Percentiles rank a stretch among this genome's conserved stretches.
Evolutionary conservation across 1,140 invertebrate genomes (phyloP).

Genomic region (Cataglyphis hispanica): DNA sequence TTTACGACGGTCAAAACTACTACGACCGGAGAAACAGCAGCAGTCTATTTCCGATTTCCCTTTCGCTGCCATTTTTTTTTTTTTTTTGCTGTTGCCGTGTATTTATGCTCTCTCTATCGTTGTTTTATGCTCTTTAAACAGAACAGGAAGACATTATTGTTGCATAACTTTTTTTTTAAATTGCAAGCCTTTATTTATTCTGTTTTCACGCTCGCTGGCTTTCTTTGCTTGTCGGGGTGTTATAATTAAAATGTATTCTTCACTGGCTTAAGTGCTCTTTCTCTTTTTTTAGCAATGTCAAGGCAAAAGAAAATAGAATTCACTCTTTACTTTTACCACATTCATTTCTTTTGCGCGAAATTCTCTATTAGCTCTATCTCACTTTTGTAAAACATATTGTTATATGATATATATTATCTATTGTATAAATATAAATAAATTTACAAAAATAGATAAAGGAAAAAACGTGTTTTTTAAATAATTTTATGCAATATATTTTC

Average conservation of each 20-base stretch:
- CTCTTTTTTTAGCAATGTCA: slow-evolving; percentile 23
- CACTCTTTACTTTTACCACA: slow-evolving; percentile 48
- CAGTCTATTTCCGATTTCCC: slow-evolving; percentile 22
- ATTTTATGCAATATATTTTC: background rate
- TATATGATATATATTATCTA: background rate
- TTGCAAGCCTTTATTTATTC: background rate
- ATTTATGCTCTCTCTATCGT: background rate
- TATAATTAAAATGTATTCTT: slow-evolving; percentile 21
- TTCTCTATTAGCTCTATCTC: background rate
- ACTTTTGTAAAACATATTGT: background rate
- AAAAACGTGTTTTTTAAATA: too few relatives aligned
- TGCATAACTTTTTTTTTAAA: slow-evolving; percentile 22
- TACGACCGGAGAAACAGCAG: slow-evolving; percentile 23
- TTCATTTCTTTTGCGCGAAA: background rate
- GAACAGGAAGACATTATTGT: slow-evolving; percentile 6
- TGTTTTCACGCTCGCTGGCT: background rate
- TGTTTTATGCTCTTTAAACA: background rate
- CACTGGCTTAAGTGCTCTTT: background rate
- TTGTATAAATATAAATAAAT: slow-evolving; percentile 17
- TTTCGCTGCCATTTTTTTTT: slow-evolving; percentile 36
- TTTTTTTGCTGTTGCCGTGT: background rate
- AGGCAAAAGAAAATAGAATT: slow-evolving; percentile 33
- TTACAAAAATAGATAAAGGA: background rate
- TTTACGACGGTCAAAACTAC: slow-evolving; percentile 23
- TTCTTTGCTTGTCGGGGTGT: background rate